Evolutionary conservation across 1,140 invertebrate species (phyloP), one percentile per base, ranked within the genome.

Genomic region (Palaemon carinicauda): DNA sequence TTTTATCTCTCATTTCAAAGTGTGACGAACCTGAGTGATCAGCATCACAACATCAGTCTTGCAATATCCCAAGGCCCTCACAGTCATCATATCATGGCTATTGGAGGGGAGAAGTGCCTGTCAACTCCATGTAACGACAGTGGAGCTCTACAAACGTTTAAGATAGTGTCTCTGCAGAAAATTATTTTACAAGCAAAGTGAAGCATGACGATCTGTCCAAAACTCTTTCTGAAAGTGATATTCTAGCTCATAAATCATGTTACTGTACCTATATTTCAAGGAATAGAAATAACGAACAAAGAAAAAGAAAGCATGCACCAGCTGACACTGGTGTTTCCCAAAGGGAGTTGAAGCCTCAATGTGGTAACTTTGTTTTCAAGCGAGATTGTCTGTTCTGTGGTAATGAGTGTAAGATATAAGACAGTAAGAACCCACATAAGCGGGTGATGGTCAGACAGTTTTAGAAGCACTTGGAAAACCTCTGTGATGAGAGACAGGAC

Each of bases 151-250:
- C n/a, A n/a, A n/a, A n/a, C n/a, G n/a, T n/a, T n/a, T n/a, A n/a
- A n/a, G n/a, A n/a, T n/a, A n/a, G n/a, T n/a, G n/a, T n/a, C n/a
- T n/a, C n/a, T n/a, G n/a, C n/a, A n/a, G n/a, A n/a, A n/a, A n/a
- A n/a, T n/a, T n/a, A n/a, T n/a, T n/a, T n/a, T n/a, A n/a, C 60
- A 69, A 69, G 60, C 60, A 69, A 69, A 69, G 60, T 69, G n/a
- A 69, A 69, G 29, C n/a, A 21, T n/a, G 60, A 69, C 29, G 60
- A 69, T 21, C 60, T 69, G n/a, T 69, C n/a, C 9, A 69, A 19
- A 69, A 69, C 60, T 69, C 60, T 69, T 19, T 69, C 60, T 21
- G 60, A 27, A 69, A 69, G 60, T 69, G 60, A 69, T 69, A 69
- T 69, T 69, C 60, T 69, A 69, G 60, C 60, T n/a, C n/a, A n/a